Evolutionary conservation across 2,113 vertebrate species (phyloP).

Genomic region (Lonchura striata): DNA sequence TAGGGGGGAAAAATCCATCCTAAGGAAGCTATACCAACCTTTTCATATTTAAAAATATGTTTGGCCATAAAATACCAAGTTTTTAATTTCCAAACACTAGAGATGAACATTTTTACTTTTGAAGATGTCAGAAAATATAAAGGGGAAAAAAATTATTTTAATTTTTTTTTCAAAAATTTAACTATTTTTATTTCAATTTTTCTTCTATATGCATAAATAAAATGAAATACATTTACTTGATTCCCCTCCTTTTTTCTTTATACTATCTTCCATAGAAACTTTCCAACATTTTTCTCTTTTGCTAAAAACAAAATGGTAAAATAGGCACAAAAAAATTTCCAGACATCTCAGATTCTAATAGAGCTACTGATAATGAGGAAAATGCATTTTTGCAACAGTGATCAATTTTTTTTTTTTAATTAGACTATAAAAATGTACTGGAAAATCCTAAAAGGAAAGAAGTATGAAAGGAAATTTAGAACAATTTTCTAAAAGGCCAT

Average conservation of each 20-base stretch:
- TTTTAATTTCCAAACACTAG: neutral
- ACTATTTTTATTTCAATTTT: neutral
- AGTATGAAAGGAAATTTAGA: neutral
- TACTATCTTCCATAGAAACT: neutral
- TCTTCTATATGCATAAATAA: neutral
- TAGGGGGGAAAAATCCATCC: neutral
- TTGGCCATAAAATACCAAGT: neutral
- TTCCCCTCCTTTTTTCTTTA: neutral
- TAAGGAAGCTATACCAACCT: neutral
- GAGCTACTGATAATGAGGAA: neutral
- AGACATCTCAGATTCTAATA: neutral
- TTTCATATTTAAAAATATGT: neutral
- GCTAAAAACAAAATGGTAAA: neutral
- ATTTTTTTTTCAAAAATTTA: neutral
- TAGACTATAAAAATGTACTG: neutral
- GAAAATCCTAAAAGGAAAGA: neutral
- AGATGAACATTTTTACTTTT: neutral
- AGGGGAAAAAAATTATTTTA: accelerated
- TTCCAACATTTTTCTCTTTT: neutral
- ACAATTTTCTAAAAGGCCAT: neutral
- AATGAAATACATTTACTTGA: neutral
- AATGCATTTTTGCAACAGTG: neutral
- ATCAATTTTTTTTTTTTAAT: neutral
- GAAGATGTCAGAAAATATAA: neutral
- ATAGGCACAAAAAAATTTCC: neutral